Evolutionary conservation across 2,888 invertebrate species (phyloP).

Genomic region (Anodontia alba): DNA sequence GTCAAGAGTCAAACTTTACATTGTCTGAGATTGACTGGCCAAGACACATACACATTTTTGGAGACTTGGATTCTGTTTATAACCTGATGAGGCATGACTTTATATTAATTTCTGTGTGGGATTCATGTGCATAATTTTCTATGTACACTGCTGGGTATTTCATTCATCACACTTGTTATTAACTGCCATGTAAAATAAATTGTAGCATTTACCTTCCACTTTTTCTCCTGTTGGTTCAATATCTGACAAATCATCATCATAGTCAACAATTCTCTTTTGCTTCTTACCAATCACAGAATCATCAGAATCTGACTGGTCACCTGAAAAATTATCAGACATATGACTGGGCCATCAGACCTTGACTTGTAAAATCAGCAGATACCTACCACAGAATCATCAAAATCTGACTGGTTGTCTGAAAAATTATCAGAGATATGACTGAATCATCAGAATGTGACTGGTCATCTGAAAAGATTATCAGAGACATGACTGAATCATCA

Average conservation of each 20-base stretch:
- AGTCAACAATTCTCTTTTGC: constrained; percentile 65
- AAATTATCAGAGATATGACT: not conserved
- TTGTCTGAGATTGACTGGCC: too few relatives aligned
- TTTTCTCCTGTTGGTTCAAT: constrained; percentile 57
- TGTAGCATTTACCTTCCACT: constrained; percentile 45
- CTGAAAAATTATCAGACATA: constrained; percentile 23
- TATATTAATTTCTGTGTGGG: too few relatives aligned
- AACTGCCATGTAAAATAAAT: too few relatives aligned
- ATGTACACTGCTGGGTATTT: too few relatives aligned
- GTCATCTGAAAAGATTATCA: too few relatives aligned
- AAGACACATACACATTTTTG: too few relatives aligned
- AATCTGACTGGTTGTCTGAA: constrained; percentile 52
- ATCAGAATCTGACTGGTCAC: constrained; percentile 56
- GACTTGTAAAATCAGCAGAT: not conserved
- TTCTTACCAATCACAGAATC: constrained; percentile 65
- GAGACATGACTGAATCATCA: too few relatives aligned
- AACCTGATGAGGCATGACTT: too few relatives aligned
- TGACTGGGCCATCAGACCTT: not conserved
- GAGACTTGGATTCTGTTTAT: too few relatives aligned
- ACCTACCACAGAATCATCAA: constrained; percentile 64
- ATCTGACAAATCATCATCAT: constrained; percentile 64
- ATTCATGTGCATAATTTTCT: too few relatives aligned
- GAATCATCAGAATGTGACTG: not conserved
- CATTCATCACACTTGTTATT: too few relatives aligned
- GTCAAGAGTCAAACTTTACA: too few relatives aligned